phyloP scores from a whole-genome alignment of 2,113 vertebrate species.

The Anhinga rufa region DNA sequence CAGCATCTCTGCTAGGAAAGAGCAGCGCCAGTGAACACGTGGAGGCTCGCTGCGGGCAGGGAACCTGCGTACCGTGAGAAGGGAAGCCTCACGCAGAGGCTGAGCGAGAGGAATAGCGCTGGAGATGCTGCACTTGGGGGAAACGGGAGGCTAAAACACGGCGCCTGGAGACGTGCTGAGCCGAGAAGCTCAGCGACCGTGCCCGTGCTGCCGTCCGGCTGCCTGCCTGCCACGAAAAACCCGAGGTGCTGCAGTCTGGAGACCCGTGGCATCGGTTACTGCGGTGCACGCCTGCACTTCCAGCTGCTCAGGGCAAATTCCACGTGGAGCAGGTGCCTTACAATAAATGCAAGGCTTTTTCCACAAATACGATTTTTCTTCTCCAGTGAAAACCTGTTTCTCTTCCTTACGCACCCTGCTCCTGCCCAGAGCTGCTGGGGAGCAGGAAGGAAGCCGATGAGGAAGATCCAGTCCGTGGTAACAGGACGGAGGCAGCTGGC shows the following conservation, averaged over 20 bases:
- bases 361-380: neutral
- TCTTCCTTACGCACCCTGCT: neutral
- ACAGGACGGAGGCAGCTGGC: neutral
- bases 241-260: neutral
- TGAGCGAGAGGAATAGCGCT: neutral
- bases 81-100: too few relatives aligned
- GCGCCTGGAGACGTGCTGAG: neutral
- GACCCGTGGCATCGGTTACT: fast-evolving
- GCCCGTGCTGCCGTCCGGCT: neutral
- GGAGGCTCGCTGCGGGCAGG: neutral
- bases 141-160: neutral
- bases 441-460: fast-evolving
- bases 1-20: neutral
- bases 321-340: fast-evolving
- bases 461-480: neutral
- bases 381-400: neutral
- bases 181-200: neutral
- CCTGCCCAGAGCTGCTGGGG: neutral
- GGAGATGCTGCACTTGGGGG: neutral
- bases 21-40: neutral
- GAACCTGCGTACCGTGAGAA: neutral
- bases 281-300: fast-evolving
- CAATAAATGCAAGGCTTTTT: neutral
- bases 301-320: too few relatives aligned
- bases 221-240: neutral